Base-by-base conservation (phyloP, 2,888 invertebrate genomes). In the Oscheius sp. region DNA sequence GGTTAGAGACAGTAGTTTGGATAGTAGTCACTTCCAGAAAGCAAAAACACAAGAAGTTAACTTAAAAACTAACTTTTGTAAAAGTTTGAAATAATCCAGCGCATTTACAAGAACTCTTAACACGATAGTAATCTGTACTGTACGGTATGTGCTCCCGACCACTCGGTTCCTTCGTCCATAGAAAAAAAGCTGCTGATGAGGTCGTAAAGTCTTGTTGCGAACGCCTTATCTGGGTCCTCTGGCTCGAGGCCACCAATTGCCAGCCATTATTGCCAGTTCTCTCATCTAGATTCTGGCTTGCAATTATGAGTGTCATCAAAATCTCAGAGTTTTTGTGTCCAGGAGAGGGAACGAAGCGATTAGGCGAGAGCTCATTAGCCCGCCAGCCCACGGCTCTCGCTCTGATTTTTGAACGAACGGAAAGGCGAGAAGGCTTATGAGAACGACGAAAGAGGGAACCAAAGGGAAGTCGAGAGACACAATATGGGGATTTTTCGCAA, bases 131-230 rank as follows among this genome's bases (percentile, higher is more conserved):
- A 50, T 11, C 10, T 50, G 50, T 50, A 50, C 50, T 50, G 53
- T 53, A 53, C n/a, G 7, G 3, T 53, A 2, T 4, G 4, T 13
- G 3, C 53, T 53, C 53, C 3, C 29, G 53, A 53, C n/a, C 53
- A 21, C 21, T 21, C 21, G 21, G 13, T 53, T 53, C 53, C 42
- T 42, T 3, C 42, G 3, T 3, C 42, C 4, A 50, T 9, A 50
- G 13, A 50, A 13, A 33, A 68, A 68, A 68, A 68, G 55, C 13
- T n/a, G 7, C 68, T 55, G 55, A 68, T 68, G 35, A 53, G 35
- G 68, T 55, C 68, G 68, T 68, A 68, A 68, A 68, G 55, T 68
- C 68, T 53, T 68, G 68, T 68, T 68, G 68, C 68, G 68, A 68
- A 68, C 68, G 68, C 55, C 53, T 68, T 68, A 68, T 68, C 68